Conservation (phyloP, 2,888 invertebrate species). For the Drosophila siamana region DNA sequence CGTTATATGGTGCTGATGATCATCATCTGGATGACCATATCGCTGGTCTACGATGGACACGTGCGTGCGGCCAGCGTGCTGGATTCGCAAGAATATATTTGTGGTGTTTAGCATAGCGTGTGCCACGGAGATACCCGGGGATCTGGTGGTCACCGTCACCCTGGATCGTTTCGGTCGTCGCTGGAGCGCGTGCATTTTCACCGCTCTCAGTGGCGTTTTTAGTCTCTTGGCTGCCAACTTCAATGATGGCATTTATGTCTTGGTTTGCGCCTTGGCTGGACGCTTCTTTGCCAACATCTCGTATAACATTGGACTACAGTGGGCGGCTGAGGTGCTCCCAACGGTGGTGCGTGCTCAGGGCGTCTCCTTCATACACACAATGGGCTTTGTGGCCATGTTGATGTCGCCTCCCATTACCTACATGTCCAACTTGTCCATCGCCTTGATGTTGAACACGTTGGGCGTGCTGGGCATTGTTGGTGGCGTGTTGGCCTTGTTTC, state of each 20-base stretch:
- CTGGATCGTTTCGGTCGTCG: conserved; percentile 92
- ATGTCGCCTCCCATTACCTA: conserved; percentile 94
- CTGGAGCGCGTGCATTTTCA: conserved; percentile 93
- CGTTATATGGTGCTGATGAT: conserved; percentile 91
- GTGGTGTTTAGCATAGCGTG: conserved; percentile 93
- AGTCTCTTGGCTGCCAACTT: conserved; percentile 91
- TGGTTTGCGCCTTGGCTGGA: conserved; percentile 92
- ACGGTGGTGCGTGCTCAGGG: conserved; percentile 95
- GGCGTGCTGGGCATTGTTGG: conserved; percentile 91
- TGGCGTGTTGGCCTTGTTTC: conserved; percentile 90
- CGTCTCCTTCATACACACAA: conserved; percentile 93
- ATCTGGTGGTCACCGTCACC: conserved; percentile 92
- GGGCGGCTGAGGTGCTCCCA: conserved; percentile 94
- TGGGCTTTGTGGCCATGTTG: conserved; percentile 94
- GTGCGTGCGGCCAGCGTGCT: conserved; percentile 94
- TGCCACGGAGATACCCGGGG: conserved; percentile 94
- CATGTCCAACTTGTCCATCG: conserved; percentile 87
- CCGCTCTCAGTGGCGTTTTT: conserved; percentile 92
- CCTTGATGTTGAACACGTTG: conserved; percentile 83
- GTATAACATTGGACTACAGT: conserved; percentile 95
- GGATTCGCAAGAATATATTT: conserved; percentile 91
- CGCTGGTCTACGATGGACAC: conserved; percentile 94
- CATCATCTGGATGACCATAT: conserved; percentile 94
- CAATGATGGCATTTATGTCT: conserved; percentile 89
- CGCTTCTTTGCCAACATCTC: conserved; percentile 95